These are phyloP conservation scores for Altica lythri DNA, from an alignment of 2,888 invertebrate genomes.

Conservation along the genomic window DNA sequence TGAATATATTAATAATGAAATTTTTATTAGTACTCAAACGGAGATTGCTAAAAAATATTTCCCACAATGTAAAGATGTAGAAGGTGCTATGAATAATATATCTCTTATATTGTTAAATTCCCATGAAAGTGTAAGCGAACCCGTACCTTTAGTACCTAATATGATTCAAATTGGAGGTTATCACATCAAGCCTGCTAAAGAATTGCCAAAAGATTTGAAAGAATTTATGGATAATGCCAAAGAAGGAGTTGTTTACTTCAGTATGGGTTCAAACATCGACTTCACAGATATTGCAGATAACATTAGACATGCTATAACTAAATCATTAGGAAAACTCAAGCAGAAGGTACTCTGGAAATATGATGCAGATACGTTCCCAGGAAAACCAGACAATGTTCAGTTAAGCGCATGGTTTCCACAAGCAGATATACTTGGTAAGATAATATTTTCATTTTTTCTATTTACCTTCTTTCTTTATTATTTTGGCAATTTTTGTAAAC, in stretches of 20 bases:
- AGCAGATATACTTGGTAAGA: slow-evolving; percentile 55
- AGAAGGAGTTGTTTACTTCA: slow-evolving; percentile 64
- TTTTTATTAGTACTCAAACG: slow-evolving; percentile 38
- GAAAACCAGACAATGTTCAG: slow-evolving; percentile 54
- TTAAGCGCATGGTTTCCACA: slow-evolving; percentile 50
- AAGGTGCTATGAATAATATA: slow-evolving; percentile 40
- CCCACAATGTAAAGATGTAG: slow-evolving; percentile 41
- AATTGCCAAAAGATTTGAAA: slow-evolving; percentile 57
- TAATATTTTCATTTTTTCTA: background rate
- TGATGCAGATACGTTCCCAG: slow-evolving; percentile 52
- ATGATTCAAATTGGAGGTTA: slow-evolving; percentile 64
- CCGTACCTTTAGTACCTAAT: slow-evolving; percentile 62
- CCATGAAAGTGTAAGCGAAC: slow-evolving; percentile 60
- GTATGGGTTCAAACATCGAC: slow-evolving; percentile 65
- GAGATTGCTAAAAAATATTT: slow-evolving; percentile 43
- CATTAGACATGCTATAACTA: slow-evolving; percentile 60
- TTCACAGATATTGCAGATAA: slow-evolving; percentile 61
- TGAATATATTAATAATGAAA: slow-evolving; percentile 31
- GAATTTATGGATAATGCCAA: slow-evolving; percentile 60
- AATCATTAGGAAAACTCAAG: slow-evolving; percentile 63
- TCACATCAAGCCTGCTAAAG: slow-evolving; percentile 52
- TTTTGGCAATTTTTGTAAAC: background rate
- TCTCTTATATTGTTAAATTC: slow-evolving; percentile 48
- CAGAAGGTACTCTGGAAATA: slow-evolving; percentile 73
- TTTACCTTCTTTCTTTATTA: too few species aligned